Evolutionary conservation across 2,113 vertebrate species (phyloP).

Genomic region (Cephalopholis sonnerati): DNA sequence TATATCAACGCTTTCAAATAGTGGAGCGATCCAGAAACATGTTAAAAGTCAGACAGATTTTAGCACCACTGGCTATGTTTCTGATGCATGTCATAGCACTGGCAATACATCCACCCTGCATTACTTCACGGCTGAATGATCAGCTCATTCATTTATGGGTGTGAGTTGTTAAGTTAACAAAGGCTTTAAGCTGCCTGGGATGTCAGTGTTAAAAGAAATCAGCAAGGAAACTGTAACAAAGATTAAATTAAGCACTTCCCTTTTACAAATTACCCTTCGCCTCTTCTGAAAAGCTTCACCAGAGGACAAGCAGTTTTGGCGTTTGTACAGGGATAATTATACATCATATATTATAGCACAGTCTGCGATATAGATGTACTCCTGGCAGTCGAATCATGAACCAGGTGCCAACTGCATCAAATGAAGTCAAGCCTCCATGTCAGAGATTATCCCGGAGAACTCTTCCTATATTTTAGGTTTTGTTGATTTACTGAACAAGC

Average conservation of each 20-base stretch:
- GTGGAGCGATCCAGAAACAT: conserved; percentile 52
- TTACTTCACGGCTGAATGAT: conserved; percentile 63
- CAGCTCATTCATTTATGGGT: conserved; percentile 61
- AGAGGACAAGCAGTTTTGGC: conserved; percentile 44
- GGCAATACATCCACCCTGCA: conserved; percentile 45
- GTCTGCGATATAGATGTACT: conserved; percentile 42
- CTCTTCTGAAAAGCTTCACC: conserved; percentile 34
- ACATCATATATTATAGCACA: conserved; percentile 6
- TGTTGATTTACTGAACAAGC: conserved; percentile 33
- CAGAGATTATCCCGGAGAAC: conserved; percentile 35
- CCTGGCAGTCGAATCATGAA: conserved; percentile 14
- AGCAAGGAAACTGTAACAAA: conserved; percentile 54
- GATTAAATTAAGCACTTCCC: conserved; percentile 65
- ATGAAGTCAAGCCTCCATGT: conserved; percentile 37
- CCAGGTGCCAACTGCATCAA: conserved; percentile 46
- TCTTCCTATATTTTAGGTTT: conserved; percentile 23
- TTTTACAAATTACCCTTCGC: conserved; percentile 52
- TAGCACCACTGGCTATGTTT: conserved; percentile 48
- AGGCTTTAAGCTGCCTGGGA: conserved; percentile 53
- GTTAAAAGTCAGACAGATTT: conserved; percentile 41
- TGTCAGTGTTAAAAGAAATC: conserved; percentile 28
- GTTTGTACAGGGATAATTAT: conserved; percentile 34
- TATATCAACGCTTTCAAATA: conserved; percentile 49
- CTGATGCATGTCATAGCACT: conserved; percentile 66
- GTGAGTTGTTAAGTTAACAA: conserved; percentile 72